These are phyloP conservation scores for Holacanthella duospinosa DNA, from an alignment of 2,888 invertebrate species.

Conservation along the genomic window DNA sequence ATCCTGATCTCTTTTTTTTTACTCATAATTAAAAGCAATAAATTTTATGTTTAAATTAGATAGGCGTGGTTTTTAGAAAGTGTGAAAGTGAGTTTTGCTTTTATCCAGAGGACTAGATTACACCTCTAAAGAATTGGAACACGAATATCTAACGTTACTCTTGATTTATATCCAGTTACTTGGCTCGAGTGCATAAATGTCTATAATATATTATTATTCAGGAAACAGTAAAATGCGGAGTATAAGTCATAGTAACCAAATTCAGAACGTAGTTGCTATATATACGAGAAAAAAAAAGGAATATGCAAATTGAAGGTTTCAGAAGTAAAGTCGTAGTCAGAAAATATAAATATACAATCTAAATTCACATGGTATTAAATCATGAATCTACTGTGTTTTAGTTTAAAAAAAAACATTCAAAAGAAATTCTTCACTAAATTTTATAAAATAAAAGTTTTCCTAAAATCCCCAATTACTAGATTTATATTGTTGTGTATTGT, in stretches of 20 bases:
- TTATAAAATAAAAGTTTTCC: too few species aligned
- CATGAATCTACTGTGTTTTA: too few species aligned
- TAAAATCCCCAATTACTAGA: neutral
- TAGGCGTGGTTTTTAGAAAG: neutral
- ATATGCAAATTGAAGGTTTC: too few species aligned
- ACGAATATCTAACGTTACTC: neutral
- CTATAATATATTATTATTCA: too few species aligned
- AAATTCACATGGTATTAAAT: too few species aligned
- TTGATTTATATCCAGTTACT: neutral
- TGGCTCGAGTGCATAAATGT: neutral
- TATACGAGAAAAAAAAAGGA: neutral
- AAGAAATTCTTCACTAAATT: too few species aligned
- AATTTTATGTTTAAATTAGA: slow-evolving; percentile 1
- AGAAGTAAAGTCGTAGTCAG: too few species aligned
- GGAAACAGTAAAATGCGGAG: neutral
- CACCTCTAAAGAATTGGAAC: neutral
- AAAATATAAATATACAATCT: too few species aligned
- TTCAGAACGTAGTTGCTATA: neutral
- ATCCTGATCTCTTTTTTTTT: neutral
- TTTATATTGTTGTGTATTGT: neutral
- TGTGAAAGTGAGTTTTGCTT: neutral
- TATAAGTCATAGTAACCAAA: too few species aligned
- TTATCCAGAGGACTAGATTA: neutral
- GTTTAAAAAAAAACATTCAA: neutral
- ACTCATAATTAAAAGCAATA: slow-evolving; percentile 1